Evolutionary conservation across 1,140 invertebrate species (phyloP).

Genomic region (Drosophila prosaltans): DNA sequence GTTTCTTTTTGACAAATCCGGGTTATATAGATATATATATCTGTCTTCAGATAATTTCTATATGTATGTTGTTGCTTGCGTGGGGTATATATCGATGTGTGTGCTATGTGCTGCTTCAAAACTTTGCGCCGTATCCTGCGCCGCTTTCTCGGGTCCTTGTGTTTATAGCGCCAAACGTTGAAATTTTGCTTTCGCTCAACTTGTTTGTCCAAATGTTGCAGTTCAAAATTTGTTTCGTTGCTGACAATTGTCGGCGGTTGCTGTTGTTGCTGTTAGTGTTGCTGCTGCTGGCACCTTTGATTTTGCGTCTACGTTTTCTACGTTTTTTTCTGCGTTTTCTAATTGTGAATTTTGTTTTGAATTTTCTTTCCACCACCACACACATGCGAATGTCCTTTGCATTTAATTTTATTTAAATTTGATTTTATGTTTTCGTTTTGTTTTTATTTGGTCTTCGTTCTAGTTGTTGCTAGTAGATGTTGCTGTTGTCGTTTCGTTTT

Average conservation of each 20-base stretch:
- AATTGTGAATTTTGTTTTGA: slow-evolving; percentile 83
- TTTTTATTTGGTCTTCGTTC: slow-evolving; percentile 36
- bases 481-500: slow-evolving; percentile 37
- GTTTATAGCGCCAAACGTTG: slow-evolving; percentile 75
- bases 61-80: not conserved
- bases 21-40: slow-evolving; percentile 13
- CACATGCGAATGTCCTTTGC: slow-evolving; percentile 83
- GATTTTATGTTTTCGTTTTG: slow-evolving; percentile 53
- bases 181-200: slow-evolving; percentile 78
- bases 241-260: slow-evolving; percentile 11
- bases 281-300: slow-evolving; percentile 52
- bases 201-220: slow-evolving; percentile 70
- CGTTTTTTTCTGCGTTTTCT: slow-evolving; percentile 83
- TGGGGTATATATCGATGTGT: slow-evolving; percentile 34
- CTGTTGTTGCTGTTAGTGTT: slow-evolving; percentile 50
- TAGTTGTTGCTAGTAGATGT: slow-evolving; percentile 28
- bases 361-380: slow-evolving; percentile 83
- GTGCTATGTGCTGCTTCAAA: slow-evolving; percentile 49
- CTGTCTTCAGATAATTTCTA: not conserved
- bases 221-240: slow-evolving; percentile 15
- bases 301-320: slow-evolving; percentile 78
- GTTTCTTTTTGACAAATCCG: slow-evolving; percentile 31
- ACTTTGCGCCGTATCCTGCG: slow-evolving; percentile 43
- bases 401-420: slow-evolving; percentile 82
- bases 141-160: slow-evolving; percentile 40